These are phyloP conservation scores for Chymomyza caudatula DNA, from an alignment of 2,888 invertebrate genomes.

Conservation along the genomic window DNA sequence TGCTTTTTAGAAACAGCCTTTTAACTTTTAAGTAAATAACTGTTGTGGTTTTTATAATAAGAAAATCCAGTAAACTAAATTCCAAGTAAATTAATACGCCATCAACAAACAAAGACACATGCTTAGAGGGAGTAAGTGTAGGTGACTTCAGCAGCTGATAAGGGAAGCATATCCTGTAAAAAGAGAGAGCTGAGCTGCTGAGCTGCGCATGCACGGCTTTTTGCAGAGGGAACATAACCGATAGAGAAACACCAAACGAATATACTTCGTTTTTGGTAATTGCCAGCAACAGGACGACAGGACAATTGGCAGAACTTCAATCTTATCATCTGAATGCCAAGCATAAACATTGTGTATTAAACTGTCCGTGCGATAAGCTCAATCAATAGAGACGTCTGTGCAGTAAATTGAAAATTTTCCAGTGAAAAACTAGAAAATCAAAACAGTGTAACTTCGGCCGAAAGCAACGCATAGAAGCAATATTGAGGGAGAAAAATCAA, in stretches of 20 bases:
- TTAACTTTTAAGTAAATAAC: no score
- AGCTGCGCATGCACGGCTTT: not conserved
- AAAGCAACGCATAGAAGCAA: conserved; percentile 2
- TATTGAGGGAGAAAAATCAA: conserved; percentile 19
- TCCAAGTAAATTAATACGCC: no score
- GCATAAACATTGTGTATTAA: not conserved
- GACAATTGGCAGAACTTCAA: not conserved
- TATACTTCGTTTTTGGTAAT: not conserved
- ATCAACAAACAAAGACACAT: no score
- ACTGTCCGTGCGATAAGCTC: not conserved
- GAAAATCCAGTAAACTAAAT: no score
- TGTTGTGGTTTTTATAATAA: no score
- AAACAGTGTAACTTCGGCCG: not conserved
- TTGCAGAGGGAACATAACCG: not conserved
- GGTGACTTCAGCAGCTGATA: not conserved
- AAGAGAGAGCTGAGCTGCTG: not conserved
- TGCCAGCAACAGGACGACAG: conserved; percentile 10
- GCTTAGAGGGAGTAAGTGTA: no score
- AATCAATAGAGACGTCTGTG: not conserved
- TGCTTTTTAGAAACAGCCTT: no score
- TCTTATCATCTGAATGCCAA: not conserved
- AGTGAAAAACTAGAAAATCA: not conserved
- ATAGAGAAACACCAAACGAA: not conserved
- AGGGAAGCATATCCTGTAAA: not conserved
- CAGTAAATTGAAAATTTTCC: not conserved